Conservation (phyloP, 2,888 invertebrate species). For the Tachina fera region DNA sequence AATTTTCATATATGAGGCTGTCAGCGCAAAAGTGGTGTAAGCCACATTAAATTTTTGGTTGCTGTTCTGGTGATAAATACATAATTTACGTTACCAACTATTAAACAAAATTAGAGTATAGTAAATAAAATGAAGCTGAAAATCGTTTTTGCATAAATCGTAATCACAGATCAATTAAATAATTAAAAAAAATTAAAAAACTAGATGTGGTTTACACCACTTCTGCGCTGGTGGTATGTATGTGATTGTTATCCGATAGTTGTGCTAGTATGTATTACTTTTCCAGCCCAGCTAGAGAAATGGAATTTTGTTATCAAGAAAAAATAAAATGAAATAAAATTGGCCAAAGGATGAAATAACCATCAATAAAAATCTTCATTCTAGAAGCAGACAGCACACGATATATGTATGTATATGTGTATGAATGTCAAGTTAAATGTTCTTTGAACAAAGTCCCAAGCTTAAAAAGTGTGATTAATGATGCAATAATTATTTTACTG, state of each 20-base stretch:
- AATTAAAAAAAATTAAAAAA: too few species aligned
- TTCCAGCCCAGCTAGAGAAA: not conserved
- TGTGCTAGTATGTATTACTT: not conserved
- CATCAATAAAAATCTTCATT: constrained; percentile 69
- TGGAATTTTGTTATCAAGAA: constrained; percentile 35
- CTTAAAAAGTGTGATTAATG: constrained; percentile 66
- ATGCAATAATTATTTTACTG: constrained; percentile 59
- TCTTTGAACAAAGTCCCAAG: constrained; percentile 58
- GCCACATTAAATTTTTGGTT: too few species aligned
- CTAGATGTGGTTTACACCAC: too few species aligned
- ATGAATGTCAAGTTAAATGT: constrained; percentile 61
- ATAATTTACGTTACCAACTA: too few species aligned
- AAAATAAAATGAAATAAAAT: constrained; percentile 17
- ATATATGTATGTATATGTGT: not conserved
- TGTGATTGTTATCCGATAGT: not conserved
- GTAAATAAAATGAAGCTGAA: too few species aligned
- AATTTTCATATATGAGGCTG: not conserved
- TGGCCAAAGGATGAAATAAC: constrained; percentile 64
- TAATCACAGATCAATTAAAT: too few species aligned
- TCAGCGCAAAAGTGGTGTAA: too few species aligned
- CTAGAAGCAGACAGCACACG: constrained; percentile 67
- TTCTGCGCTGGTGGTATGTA: too few species aligned
- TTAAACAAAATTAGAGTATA: too few species aligned
- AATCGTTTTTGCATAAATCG: too few species aligned
- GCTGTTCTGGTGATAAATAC: too few species aligned